These are phyloP conservation scores for Melanerpes aurifrons DNA, from an alignment of 2,113 vertebrate genomes.

Conservation along the genomic window DNA sequence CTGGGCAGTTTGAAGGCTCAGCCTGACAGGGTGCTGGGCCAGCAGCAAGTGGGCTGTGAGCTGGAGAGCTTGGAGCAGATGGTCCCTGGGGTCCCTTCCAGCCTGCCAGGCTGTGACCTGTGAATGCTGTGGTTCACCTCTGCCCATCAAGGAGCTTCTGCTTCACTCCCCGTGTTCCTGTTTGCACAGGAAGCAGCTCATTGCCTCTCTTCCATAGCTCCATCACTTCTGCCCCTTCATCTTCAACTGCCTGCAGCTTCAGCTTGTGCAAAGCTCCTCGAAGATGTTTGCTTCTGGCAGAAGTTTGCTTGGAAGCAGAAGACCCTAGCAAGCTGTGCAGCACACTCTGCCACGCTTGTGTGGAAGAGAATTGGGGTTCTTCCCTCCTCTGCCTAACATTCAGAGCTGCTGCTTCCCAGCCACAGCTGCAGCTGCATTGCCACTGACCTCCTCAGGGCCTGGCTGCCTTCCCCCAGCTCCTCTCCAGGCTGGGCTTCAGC, in stretches of 20 bases:
- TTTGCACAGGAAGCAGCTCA: neutral
- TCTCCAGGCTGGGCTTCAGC: neutral
- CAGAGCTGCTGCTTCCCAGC: neutral
- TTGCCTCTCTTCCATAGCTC: neutral
- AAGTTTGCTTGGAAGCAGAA: neutral
- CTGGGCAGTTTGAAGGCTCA: too few relatives aligned
- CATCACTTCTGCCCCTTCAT: neutral
- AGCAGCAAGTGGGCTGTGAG: too few relatives aligned
- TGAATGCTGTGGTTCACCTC: neutral
- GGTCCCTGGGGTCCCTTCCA: too few relatives aligned
- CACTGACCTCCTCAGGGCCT: neutral
- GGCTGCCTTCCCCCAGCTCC: neutral
- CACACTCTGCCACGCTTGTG: neutral
- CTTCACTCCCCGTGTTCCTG: neutral
- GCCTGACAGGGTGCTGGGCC: too few relatives aligned
- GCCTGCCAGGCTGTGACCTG: too few relatives aligned
- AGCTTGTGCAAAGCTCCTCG: neutral
- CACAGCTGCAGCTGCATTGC: neutral
- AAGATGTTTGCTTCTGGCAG: conserved; percentile 18
- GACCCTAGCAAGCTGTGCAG: neutral
- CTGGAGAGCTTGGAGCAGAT: too few relatives aligned
- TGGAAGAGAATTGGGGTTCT: neutral
- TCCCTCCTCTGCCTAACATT: neutral
- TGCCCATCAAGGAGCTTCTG: neutral
- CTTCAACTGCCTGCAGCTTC: conserved; percentile 4